These are phyloP conservation scores for Agrochola circellaris DNA, from an alignment of 2,888 invertebrate genomes.

Conservation along the genomic window DNA sequence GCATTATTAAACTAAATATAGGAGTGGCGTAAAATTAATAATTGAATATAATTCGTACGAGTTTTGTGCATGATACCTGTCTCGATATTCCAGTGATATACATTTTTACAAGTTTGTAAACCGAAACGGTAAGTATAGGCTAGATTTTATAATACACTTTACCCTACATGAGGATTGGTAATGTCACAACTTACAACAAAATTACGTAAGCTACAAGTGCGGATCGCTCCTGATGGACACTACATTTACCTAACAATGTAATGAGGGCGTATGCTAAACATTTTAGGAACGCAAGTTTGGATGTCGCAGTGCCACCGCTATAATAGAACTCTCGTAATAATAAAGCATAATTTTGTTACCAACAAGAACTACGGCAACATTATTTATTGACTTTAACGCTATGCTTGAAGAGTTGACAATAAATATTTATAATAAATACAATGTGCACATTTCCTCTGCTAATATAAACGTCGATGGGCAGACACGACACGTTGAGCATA, in stretches of 20 bases:
- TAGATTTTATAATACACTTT: slow-evolving; percentile 85
- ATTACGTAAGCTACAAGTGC: slow-evolving; percentile 82
- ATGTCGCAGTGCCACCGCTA: slow-evolving; percentile 79
- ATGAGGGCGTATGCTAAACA: slow-evolving; percentile 58
- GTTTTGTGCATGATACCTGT: slow-evolving; percentile 88
- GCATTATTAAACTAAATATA: slow-evolving; percentile 69
- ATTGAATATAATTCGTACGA: slow-evolving; percentile 79
- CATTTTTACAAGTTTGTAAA: slow-evolving; percentile 84
- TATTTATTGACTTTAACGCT: slow-evolving; percentile 84
- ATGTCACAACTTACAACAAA: slow-evolving; percentile 81
- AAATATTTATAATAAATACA: slow-evolving; percentile 82
- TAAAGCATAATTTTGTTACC: slow-evolving; percentile 87
- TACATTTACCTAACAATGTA: slow-evolving; percentile 60
- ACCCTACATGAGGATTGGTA: slow-evolving; percentile 84
- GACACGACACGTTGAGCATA: slow-evolving; percentile 81
- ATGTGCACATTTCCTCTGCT: slow-evolving; percentile 84
- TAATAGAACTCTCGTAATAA: slow-evolving; percentile 86
- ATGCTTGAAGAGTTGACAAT: slow-evolving; percentile 83
- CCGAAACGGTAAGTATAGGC: slow-evolving; percentile 82
- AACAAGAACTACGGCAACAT: slow-evolving; percentile 88
- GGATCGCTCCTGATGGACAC: slow-evolving; percentile 74
- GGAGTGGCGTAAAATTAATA: slow-evolving; percentile 64
- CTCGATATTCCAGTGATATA: slow-evolving; percentile 81
- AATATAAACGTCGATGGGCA: slow-evolving; percentile 70
- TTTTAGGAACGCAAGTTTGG: slow-evolving; percentile 82